Evolutionary conservation across 2,888 invertebrate genomes (phyloP).

Genomic region (Morpho achilles): DNA sequence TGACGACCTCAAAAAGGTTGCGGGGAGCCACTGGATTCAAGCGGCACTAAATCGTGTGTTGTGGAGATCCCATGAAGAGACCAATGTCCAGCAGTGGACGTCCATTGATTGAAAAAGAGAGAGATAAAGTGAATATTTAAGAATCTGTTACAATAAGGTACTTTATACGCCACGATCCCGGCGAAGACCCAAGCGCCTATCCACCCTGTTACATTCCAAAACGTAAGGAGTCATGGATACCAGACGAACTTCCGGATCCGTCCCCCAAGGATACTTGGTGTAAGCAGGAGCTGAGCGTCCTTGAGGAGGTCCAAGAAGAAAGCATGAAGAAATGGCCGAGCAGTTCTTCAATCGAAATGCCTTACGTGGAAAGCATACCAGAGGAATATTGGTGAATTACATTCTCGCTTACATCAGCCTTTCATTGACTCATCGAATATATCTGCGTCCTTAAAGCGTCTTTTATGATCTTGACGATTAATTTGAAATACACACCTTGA

Average conservation of each 20-base stretch:
- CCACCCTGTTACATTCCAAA: conserved; percentile 63
- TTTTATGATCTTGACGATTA: too few species aligned
- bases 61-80: too few species aligned
- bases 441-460: too few species aligned
- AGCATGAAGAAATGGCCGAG: conserved; percentile 40
- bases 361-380: conserved; percentile 53
- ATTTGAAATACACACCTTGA: too few species aligned
- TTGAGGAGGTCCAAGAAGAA: conserved; percentile 45
- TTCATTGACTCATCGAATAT: too few species aligned
- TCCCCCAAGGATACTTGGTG: conserved; percentile 64
- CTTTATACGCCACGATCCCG: conserved; percentile 69
- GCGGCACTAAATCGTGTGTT: too few species aligned
- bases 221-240: conserved; percentile 58
- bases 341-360: conserved; percentile 45
- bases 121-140: neutral
- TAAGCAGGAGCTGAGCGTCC: conserved; percentile 43
- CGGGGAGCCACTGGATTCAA: too few species aligned
- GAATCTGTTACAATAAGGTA: conserved; percentile 38
- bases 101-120: too few species aligned
- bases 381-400: conserved; percentile 49
- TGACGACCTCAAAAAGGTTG: too few species aligned
- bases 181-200: conserved; percentile 59
- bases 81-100: too few species aligned
- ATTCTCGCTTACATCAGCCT: neutral
- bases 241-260: conserved; percentile 54